Evolutionary conservation across 2,797 vertebrate genomes (phyloP), one percentile per base, ranked within the genome.

Genomic region (Eupleurogrammus muticus): DNA sequence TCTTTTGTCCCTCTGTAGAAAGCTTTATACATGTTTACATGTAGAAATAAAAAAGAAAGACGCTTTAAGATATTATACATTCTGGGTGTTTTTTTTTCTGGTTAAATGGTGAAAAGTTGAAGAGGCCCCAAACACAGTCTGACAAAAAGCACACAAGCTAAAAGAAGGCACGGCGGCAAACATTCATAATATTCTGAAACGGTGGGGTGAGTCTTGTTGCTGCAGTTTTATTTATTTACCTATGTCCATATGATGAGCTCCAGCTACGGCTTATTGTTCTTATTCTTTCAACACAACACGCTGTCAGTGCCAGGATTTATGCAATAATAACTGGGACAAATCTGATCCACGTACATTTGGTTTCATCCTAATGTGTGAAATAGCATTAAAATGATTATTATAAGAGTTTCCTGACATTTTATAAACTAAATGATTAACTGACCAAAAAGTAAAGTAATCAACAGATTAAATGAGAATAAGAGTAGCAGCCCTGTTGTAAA

Each of bases 1-100:
- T 28, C 93, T 97, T 93, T 96, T 92, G 96, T 95, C 95, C 96
- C 95, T 97, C 95, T 96, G 87, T 96, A 95, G 94, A 97, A 94
- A 96, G 94, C 94, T 94, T 93, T 97, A 95, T 95, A 97, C 96
- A 96, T 91, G 93, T 95, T 94, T 95, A 95, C 88, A 94, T 90
- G 92, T 90, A 91, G 92, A 90, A 92, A 90, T 91, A 92, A 92
- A 94, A 90, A 64, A 90, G 92, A 91, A 81, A 64, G 82, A 80
- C 81, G 89, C 88, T 93, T 86, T 82, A 76, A 83, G 85, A 91
- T 92, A 92, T 84, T 91, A 95, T 96, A 97, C 95, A 98, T 97
- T 97, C 95, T 92, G 80, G n/a, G n/a, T 73, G 89, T 85, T 86
- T 87, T 50, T 81, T 66, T 69, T 77, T 56, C 6, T 28, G 58